phyloP scores from a whole-genome alignment of 2,113 vertebrate genomes.

The Zosterops hypoxanthus region DNA sequence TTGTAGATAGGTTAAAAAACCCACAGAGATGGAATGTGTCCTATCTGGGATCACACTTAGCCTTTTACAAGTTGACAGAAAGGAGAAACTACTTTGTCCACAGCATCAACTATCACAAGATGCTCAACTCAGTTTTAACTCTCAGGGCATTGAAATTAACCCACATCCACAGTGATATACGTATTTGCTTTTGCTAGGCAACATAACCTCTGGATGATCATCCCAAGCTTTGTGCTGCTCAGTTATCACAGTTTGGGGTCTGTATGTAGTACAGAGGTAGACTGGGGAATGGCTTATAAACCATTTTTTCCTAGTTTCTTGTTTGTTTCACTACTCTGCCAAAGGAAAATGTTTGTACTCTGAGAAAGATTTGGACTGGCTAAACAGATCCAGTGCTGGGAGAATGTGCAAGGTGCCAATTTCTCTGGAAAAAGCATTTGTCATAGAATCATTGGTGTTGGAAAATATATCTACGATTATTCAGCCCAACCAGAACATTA shows the following conservation, averaged over 20 bases:
- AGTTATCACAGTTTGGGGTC: background rate
- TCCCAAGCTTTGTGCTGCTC: background rate
- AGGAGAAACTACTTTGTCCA: background rate
- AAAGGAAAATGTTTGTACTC: background rate
- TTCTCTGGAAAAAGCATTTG: background rate
- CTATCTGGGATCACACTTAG: background rate
- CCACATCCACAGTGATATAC: background rate
- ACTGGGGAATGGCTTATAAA: background rate
- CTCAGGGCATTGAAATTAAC: background rate
- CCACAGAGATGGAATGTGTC: background rate
- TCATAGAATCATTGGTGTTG: background rate
- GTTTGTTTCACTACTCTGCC: background rate
- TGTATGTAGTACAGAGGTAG: background rate
- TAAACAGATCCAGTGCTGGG: background rate
- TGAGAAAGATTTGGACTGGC: background rate
- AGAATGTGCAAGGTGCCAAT: background rate
- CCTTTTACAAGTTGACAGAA: background rate
- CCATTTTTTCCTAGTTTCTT: background rate
- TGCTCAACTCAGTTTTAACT: background rate
- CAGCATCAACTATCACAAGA: background rate
- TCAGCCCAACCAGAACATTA: background rate
- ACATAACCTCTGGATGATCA: background rate
- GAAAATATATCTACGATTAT: background rate
- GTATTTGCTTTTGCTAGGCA: background rate
- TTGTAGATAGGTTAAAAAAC: background rate